Base-by-base conservation (phyloP, 2,888 invertebrate genomes). In the Erebia palarica region DNA sequence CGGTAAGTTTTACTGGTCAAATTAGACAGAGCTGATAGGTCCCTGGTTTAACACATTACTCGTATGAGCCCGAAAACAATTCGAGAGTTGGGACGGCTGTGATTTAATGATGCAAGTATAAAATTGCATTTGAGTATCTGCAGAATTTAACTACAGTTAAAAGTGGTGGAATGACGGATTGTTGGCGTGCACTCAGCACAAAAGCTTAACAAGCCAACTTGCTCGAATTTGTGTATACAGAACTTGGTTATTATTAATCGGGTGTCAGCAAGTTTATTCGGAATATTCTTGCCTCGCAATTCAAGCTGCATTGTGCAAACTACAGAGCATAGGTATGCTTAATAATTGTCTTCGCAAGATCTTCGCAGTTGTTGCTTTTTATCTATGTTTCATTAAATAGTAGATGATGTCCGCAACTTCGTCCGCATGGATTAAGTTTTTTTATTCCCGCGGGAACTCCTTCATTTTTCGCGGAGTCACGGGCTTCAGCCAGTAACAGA, bases 121-220 rank as follows among this genome's bases (percentile, higher is more conserved):
- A 36, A 36, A 36, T 36, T 36, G 36, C 36, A 36, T 36, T 7
- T 36, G 4, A 7, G 2, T 7, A 36, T 36, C 7, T 36, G 36
- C 36, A 36, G 7, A 36, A 0, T 36, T 7, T 36, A 36, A 47
- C 44, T 44, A n/a, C 10, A 63, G 21, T 63, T 47, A 63, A 47
- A 18, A 63, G 3, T 14, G 14, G 21, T 47, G 42, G 1, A 13
- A 61, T 11, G 49, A 73, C 75, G 73, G 72, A 75, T 75, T 76
- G 70, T 77, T 74, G 74, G 78, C 74, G 78, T 74, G 72, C 75
- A 73, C 51, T 80, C 81, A 84, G 84, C 82, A 85, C 80, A 86
- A 86, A 84, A 81, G 84, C 82, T 83, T 85, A 86, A 86, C 85
- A 85, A 86, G 84, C 83, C 83, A 87, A 86, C 84, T 87, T 85